These are phyloP conservation scores for Digitonthophagus gazella DNA, from an alignment of 2,888 invertebrate genomes.

Conservation along the genomic window DNA sequence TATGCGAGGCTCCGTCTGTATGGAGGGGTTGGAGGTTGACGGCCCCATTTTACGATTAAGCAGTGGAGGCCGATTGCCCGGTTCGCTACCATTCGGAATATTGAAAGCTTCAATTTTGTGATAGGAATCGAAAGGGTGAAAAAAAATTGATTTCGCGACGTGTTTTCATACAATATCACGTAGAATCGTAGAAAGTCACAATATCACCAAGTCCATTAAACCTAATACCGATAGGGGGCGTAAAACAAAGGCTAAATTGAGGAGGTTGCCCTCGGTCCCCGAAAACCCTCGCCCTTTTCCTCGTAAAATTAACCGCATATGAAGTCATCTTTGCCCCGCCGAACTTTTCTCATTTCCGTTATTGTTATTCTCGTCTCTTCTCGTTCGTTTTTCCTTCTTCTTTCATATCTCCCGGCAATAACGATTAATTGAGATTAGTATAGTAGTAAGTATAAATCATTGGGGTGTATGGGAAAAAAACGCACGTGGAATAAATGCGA, in stretches of 20 bases:
- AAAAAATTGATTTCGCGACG: too few relatives aligned
- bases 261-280: not conserved
- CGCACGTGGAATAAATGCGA: not conserved
- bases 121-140: too few relatives aligned
- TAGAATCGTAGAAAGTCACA: not conserved
- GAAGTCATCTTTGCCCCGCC: conserved; percentile 21
- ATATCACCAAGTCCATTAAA: not conserved
- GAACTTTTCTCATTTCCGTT: conserved; percentile 14
- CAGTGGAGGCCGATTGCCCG: too few relatives aligned
- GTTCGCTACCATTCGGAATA: too few relatives aligned
- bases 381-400: not conserved
- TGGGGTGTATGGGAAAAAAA: too few relatives aligned
- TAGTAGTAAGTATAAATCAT: too few relatives aligned
- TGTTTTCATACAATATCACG: too few relatives aligned
- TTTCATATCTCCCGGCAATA: not conserved
- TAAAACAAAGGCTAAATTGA: not conserved
- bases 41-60: too few relatives aligned
- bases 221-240: not conserved
- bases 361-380: conserved; percentile 7
- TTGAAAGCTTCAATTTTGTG: too few relatives aligned
- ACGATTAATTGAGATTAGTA: conserved; percentile 6
- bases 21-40: too few relatives aligned
- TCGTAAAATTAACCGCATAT: conserved; percentile 26
- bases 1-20: too few relatives aligned
- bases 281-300: not conserved